Evolutionary conservation across 2,888 invertebrate species (phyloP).

Genomic region (Romanomermis culicivorax): DNA sequence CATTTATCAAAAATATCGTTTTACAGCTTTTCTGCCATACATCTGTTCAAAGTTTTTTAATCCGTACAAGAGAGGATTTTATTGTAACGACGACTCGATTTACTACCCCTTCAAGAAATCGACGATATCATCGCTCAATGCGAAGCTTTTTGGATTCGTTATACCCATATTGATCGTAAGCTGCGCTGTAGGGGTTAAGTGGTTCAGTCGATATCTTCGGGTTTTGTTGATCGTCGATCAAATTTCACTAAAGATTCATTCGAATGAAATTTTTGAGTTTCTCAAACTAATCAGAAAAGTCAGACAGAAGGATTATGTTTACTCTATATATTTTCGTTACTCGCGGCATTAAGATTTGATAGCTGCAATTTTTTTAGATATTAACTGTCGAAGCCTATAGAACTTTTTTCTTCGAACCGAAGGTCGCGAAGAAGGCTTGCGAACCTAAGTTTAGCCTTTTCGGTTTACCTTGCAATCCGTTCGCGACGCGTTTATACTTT

Average conservation of each 20-base stretch:
- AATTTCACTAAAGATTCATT: too few species aligned
- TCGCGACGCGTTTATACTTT: background rate
- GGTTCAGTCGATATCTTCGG: too few species aligned
- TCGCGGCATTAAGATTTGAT: too few species aligned
- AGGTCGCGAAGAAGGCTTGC: background rate
- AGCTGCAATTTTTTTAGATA: conserved; percentile 6
- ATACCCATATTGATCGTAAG: background rate
- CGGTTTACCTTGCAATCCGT: background rate
- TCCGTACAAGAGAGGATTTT: conserved; percentile 49
- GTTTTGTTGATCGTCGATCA: too few species aligned
- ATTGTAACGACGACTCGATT: conserved; percentile 73
- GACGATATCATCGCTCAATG: background rate
- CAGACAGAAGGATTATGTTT: too few species aligned
- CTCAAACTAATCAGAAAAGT: too few species aligned
- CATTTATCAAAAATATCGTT: too few species aligned
- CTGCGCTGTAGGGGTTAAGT: too few species aligned
- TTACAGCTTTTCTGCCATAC: background rate
- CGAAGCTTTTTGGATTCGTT: background rate
- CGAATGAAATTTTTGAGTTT: too few species aligned
- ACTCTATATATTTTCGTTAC: too few species aligned
- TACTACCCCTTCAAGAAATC: conserved; percentile 50
- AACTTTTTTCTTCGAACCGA: conserved; percentile 1
- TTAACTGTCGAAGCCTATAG: conserved; percentile 6
- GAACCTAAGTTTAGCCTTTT: background rate
- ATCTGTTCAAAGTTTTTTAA: background rate